Percentiles rank a stretch among this genome's conserved stretches.
Evolutionary conservation across 2,888 invertebrate species (phyloP).

Genomic region (Lampropteryx suffumata): DNA sequence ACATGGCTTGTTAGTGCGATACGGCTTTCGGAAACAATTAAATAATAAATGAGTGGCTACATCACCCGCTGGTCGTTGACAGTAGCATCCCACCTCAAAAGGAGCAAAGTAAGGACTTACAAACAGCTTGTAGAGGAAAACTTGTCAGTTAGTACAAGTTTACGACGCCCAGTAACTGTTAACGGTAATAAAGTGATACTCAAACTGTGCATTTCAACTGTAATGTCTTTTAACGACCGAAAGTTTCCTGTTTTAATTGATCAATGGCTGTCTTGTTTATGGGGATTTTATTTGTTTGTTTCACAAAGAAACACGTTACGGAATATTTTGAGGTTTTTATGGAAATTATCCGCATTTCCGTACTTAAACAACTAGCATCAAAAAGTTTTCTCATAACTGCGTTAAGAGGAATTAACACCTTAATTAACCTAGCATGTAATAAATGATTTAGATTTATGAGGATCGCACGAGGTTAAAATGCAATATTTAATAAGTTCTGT

Average conservation of each 20-base stretch:
- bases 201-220: constrained; percentile 4
- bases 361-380: no score
- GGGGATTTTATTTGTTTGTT: constrained; percentile 9
- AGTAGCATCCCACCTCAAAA: constrained; percentile 3
- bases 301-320: background rate
- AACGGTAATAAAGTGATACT: constrained; percentile 13
- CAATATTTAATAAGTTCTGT: no score
- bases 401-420: no score
- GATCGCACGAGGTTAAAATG: no score
- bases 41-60: background rate
- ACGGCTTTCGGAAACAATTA: no score
- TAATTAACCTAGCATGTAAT: no score
- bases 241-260: constrained; percentile 23
- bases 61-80: constrained; percentile 1
- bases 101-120: constrained; percentile 13
- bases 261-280: constrained; percentile 16
- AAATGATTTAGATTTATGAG: no score
- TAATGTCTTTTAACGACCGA: constrained; percentile 11
- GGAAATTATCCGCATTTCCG: background rate
- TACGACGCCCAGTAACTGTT: constrained; percentile 6
- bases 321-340: background rate
- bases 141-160: constrained; percentile 16
- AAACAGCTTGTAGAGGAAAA: constrained; percentile 17
- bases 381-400: no score
- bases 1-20: no score